Conservation (phyloP, 2,113 vertebrate genomes). For the Trogon melanurus region DNA sequence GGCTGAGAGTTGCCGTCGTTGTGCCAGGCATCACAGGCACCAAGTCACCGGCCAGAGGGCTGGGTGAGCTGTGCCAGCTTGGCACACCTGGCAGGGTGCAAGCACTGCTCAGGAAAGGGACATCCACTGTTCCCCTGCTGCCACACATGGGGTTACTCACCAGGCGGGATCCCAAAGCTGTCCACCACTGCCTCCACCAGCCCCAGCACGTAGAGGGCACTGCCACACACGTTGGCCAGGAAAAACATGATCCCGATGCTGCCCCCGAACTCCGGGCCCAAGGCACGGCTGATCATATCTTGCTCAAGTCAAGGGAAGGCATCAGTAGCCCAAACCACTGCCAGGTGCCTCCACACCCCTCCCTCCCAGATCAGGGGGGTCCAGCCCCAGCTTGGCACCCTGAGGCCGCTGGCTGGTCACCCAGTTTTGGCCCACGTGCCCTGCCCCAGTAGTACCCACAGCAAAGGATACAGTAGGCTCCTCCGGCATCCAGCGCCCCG, state of each 20-base stretch:
- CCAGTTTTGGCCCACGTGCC: background rate
- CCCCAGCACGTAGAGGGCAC: slow-evolving; percentile 88
- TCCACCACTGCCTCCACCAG: slow-evolving; percentile 87
- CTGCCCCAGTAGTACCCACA: background rate
- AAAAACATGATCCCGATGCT: slow-evolving; percentile 95
- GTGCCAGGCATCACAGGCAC: background rate
- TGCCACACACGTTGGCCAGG: slow-evolving; percentile 88
- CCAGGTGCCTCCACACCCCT: background rate
- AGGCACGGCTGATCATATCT: slow-evolving; percentile 94
- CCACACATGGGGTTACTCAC: background rate
- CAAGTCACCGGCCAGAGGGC: background rate
- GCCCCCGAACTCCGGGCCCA: slow-evolving; percentile 91
- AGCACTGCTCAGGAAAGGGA: background rate
- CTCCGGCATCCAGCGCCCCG: slow-evolving; percentile 89
- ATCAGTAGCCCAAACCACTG: background rate
- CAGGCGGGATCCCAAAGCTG: slow-evolving; percentile 81
- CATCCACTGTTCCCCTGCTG: background rate
- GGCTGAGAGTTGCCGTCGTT: rapidly evolving
- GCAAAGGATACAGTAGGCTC: slow-evolving; percentile 91
- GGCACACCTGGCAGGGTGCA: background rate
- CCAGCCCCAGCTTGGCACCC: background rate
- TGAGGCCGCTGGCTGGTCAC: background rate
- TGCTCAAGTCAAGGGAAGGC: slow-evolving; percentile 52
- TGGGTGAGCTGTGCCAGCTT: background rate
- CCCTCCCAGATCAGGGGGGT: background rate